Conservation (phyloP, 1,140 invertebrate genomes). For the Stegodyphus mimosarum region DNA sequence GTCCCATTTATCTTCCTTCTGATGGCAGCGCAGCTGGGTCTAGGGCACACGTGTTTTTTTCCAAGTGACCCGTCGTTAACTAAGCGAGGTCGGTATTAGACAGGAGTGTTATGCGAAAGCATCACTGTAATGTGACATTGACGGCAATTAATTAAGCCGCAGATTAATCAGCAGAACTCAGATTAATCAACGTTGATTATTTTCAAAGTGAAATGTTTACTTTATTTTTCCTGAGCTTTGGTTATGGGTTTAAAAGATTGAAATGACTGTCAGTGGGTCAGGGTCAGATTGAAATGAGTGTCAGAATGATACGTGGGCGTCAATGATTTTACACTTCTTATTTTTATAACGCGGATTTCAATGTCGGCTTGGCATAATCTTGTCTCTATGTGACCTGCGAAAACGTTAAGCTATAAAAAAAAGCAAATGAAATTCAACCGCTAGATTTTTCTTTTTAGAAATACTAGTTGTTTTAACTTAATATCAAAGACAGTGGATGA, state of each 20-base stretch:
- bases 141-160: constrained; percentile 24
- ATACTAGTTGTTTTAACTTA: no score
- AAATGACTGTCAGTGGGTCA: neutral
- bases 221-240: neutral
- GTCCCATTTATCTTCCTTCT: constrained; percentile 42
- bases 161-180: no score
- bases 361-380: no score
- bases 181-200: neutral
- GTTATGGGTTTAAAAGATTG: neutral
- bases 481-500: no score
- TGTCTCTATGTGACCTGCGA: no score
- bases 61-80: neutral
- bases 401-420: no score
- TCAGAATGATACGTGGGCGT: neutral
- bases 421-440: no score
- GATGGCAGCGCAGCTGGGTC: constrained; percentile 53
- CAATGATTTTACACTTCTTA: neutral
- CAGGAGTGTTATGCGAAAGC: neutral
- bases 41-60: constrained; percentile 44
- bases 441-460: no score
- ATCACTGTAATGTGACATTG: constrained; percentile 30
- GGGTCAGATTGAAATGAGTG: no score
- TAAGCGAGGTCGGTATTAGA: constrained; percentile 18
- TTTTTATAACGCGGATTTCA: no score
- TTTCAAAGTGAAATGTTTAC: constrained; percentile 17